These are phyloP conservation scores for Fulica atra DNA, from an alignment of 2,113 vertebrate species.

Conservation along the genomic window DNA sequence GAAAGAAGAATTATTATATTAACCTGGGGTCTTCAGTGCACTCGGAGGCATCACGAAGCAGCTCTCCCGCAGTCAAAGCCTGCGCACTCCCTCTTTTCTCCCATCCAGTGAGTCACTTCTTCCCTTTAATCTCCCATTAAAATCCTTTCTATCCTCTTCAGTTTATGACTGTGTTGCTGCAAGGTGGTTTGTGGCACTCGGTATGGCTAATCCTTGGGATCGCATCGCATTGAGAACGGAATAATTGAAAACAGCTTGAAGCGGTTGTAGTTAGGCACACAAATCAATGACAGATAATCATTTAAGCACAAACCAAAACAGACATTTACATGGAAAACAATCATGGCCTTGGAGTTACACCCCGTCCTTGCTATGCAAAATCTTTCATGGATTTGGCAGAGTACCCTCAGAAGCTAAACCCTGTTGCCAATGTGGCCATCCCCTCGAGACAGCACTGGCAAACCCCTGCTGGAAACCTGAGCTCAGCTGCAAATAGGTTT, in stretches of 20 bases:
- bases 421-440: not conserved
- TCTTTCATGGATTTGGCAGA: constrained; percentile 33
- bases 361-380: constrained; percentile 25
- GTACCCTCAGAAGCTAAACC: not conserved
- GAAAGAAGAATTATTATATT: constrained; percentile 45
- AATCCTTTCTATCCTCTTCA: constrained; percentile 71
- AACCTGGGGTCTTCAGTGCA: constrained; percentile 42
- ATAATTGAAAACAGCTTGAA: constrained; percentile 73
- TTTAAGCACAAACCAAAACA: constrained; percentile 72
- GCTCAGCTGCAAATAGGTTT: not conserved
- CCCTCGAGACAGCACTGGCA: not conserved
- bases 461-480: not conserved
- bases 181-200: constrained; percentile 56
- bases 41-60: constrained; percentile 7
- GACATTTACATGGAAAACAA: constrained; percentile 57
- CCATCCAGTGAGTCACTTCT: constrained; percentile 61
- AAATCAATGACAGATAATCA: constrained; percentile 73
- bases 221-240: constrained; percentile 54
- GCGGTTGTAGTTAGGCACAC: constrained; percentile 69
- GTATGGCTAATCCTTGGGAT: constrained; percentile 67
- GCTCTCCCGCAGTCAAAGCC: constrained; percentile 49
- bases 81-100: constrained; percentile 26
- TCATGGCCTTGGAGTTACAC: constrained; percentile 34
- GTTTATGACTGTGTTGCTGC: constrained; percentile 69
- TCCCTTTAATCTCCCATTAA: constrained; percentile 67